Evolutionary conservation across 2,888 invertebrate species (phyloP).

Genomic region (Apamea sordens): DNA sequence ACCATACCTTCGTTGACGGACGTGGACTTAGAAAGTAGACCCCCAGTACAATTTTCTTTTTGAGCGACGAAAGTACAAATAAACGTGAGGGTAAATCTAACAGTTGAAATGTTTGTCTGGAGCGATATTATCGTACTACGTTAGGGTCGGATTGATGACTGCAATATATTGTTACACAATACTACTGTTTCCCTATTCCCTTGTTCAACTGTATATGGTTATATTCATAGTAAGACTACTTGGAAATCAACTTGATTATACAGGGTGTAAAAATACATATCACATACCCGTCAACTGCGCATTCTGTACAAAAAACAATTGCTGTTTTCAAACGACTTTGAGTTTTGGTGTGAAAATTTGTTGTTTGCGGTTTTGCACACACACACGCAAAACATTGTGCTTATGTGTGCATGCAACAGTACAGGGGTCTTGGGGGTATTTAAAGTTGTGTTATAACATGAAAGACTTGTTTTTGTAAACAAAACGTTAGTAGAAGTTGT

Average conservation of each 20-base stretch:
- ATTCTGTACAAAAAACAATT: too few species aligned
- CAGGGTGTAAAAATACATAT: background rate
- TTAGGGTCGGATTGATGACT: conserved; percentile 29
- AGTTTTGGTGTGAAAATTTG: background rate
- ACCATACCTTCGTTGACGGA: background rate
- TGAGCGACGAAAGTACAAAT: background rate
- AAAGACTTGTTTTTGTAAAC: too few species aligned
- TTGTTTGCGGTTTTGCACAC: too few species aligned
- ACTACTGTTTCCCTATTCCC: background rate
- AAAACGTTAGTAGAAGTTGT: too few species aligned
- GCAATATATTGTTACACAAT: conserved; percentile 36
- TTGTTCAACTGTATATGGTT: background rate
- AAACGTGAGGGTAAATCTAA: background rate
- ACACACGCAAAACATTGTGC: background rate
- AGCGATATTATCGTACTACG: conserved; percentile 22
- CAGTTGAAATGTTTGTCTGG: background rate
- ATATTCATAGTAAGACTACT: background rate
- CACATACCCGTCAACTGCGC: background rate
- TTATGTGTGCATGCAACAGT: too few species aligned
- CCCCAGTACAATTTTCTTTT: background rate
- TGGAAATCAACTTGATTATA: background rate
- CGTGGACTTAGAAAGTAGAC: background rate
- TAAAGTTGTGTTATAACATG: too few species aligned
- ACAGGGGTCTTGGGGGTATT: too few species aligned
- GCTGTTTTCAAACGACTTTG: too few species aligned